Evolutionary conservation across 2,113 vertebrate genomes (phyloP), one percentile per base, ranked within the genome.

Genomic region (Barnardius zonarius): DNA sequence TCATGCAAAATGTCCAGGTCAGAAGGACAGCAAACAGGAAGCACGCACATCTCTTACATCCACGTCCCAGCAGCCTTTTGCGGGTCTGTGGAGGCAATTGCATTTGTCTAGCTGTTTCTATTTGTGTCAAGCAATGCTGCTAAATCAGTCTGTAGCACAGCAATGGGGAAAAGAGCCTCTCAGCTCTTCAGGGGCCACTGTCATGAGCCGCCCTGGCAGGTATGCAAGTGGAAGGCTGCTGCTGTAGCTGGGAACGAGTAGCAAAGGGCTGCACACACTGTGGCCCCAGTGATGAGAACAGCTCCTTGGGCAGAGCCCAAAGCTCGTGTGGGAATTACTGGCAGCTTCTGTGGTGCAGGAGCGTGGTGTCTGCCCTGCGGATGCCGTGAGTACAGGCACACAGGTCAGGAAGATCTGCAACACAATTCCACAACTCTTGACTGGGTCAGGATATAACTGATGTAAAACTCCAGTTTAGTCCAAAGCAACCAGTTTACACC

Each of bases 371-470:
- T 37, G 94, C 92, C 41, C 82, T 91, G 93, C 93, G 49, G 85
- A 35, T 76, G 92, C 92, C 35, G 24, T 22, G 44, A 17, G 2
- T 20, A 24, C 59, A 76, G 64, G 27, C 20, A 5, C 27, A 43
- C 7, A 11, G 23, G 69, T 39, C 1, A 41, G 90, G 93, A 88
- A 91, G 61, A 85, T 67, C 83, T 86, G 92, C 94, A 94, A 35
- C 86, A 83, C 78, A 92, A 96, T 88, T 66, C 83, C 83, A 61
- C 90, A 83, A 57, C 88, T 82, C 91, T 92, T 93, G 92, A 28
- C 80, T 94, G 89, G 59, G 48, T 94, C 91, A 62, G 94, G 83
- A 93, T 93, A 72, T 73, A 90, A 94, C 85, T 41, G 31, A 28
- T 35, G 89, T 86, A 90, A 8, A 93, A 75, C 66, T 75, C 83